phyloP scores from a whole-genome alignment of 1,140 invertebrate genomes.

The Oedothorax gibbosus region DNA sequence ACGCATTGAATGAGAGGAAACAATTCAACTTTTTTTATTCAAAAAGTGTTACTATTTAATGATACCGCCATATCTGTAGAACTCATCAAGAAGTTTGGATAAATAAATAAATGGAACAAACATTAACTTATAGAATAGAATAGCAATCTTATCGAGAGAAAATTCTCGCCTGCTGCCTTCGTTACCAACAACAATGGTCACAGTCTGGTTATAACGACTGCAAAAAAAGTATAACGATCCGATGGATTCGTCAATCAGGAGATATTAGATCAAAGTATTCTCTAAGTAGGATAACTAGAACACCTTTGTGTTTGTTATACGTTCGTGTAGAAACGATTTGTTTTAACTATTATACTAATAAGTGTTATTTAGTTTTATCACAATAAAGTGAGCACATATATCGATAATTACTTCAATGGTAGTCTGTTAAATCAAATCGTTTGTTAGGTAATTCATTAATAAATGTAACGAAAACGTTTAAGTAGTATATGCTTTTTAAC shows the following conservation, averaged over 20 bases:
- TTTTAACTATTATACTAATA: background rate
- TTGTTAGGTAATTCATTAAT: no score
- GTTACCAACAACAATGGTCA: constrained; percentile 38
- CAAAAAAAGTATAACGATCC: constrained; percentile 24
- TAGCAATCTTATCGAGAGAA: constrained; percentile 3
- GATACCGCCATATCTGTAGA: constrained; percentile 10
- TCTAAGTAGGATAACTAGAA: constrained; percentile 41
- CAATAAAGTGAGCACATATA: no score
- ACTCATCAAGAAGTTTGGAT: constrained; percentile 1
- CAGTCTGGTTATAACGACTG: constrained; percentile 37
- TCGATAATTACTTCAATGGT: no score
- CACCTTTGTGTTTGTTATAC: constrained; percentile 36
- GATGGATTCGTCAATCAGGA: constrained; percentile 22
- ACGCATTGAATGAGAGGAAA: background rate
- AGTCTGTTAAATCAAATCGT: no score
- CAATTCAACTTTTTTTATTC: constrained; percentile 7
- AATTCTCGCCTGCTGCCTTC: constrained; percentile 2
- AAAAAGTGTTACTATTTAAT: constrained; percentile 21
- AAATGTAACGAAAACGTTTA: no score
- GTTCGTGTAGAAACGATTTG: constrained; percentile 28
- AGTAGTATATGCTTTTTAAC: no score
- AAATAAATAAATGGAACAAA: constrained; percentile 34
- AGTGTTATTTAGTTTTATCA: no score
- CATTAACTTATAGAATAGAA: constrained; percentile 18
- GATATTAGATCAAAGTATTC: constrained; percentile 53